Evolutionary conservation across 2,888 invertebrate species (phyloP), one percentile per base, ranked within the genome.

Genomic region (Melieria crassipennis): DNA sequence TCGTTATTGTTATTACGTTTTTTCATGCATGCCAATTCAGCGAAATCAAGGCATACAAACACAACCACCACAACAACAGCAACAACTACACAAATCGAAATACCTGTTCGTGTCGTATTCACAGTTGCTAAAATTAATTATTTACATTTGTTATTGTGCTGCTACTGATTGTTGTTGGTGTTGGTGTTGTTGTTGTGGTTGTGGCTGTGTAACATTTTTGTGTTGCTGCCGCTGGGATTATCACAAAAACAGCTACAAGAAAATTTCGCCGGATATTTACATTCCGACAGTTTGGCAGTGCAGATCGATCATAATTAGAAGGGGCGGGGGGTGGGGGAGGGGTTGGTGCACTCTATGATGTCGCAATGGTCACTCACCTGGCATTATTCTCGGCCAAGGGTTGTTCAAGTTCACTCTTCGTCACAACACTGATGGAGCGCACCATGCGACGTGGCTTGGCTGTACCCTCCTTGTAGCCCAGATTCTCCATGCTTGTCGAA

Each of bases 391-490:
- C 84, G 74, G 85, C 84, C 77, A 87, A 80, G 70, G 87, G 87
- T 76, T 85, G 83, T 79, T 86, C 87, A 77, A 81, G 79, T 78
- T 87, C 86, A 83, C 83, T 86, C 78, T 87, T 87, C 75, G 85
- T 83, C 70, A 85, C 83, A 75, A 85, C 84, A 79, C 86, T 86
- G 72, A 86, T 84, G 73, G 86, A 84, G 80, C 87, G 82, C 77
- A 85, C 82, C 80, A 86, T 86, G 72, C 87, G 84, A 74, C 87
- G 82, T 73, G 87, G 86, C 78, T 87, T 87, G 50, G 78, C 81
- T 72, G 86, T 84, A 77, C 87, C 87, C 81, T 89, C 90, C 88
- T 90, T 90, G 83, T 91, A 91, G 79, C 91, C 91, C 83, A 91
- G 89, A 88, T 91, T 91, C 87, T 91, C 91, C 91, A 91, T 88